phyloP scores from a whole-genome alignment of 2,113 vertebrate species.

The Tylochromis polylepis region DNA sequence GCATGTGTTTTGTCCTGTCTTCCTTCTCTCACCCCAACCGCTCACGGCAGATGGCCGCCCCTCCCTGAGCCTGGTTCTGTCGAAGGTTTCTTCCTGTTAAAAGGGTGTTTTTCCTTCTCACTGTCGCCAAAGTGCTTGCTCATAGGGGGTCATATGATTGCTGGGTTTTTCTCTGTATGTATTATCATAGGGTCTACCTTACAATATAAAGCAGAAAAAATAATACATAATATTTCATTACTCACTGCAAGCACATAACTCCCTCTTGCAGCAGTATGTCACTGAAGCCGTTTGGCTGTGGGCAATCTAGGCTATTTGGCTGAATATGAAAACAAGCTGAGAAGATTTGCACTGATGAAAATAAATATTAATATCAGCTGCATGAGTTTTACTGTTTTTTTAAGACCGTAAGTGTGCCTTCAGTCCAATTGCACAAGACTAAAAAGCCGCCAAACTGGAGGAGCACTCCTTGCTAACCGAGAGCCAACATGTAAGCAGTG shows the following conservation, averaged over 20 bases:
- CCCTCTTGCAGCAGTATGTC: not conserved
- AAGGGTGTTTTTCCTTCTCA: no score
- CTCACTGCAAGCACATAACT: not conserved
- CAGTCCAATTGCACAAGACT: conserved; percentile 25
- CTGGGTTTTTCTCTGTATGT: not conserved
- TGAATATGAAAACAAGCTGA: conserved; percentile 18
- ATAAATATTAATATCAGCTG: conserved; percentile 26
- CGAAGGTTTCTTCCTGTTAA: no score
- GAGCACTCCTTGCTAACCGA: not conserved
- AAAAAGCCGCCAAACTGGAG: conserved; percentile 15
- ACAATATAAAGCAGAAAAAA: not conserved
- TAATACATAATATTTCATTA: not conserved
- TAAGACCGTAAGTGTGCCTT: conserved; percentile 32
- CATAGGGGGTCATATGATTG: not conserved
- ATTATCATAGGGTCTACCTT: not conserved
- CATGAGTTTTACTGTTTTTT: conserved; percentile 27
- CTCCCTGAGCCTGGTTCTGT: no score
- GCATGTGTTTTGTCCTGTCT: not conserved
- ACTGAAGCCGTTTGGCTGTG: not conserved
- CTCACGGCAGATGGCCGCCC: no score
- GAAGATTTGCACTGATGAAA: conserved; percentile 31
- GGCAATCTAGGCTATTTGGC: not conserved
- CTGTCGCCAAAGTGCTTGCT: not conserved
- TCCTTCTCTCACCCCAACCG: not conserved
- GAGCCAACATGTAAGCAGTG: conserved; percentile 32